phyloP scores from a whole-genome alignment of 2,113 vertebrate genomes.

The Chlamydotis undulata region DNA sequence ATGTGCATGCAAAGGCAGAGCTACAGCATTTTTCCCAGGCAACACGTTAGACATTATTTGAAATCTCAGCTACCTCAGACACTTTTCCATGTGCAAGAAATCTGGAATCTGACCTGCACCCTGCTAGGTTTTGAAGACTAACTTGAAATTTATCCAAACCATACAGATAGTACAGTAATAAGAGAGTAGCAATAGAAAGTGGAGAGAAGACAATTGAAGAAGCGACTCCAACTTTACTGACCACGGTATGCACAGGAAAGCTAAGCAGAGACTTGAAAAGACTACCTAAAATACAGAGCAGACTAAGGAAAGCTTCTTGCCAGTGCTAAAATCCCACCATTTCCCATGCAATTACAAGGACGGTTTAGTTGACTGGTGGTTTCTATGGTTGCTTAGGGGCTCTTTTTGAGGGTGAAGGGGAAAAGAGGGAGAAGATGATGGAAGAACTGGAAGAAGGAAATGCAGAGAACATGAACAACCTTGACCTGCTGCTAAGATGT shows the following conservation, averaged over 20 bases:
- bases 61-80: background rate
- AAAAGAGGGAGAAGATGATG: background rate
- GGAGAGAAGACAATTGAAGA: background rate
- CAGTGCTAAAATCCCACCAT: background rate
- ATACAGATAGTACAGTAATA: background rate
- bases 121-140: background rate
- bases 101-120: background rate
- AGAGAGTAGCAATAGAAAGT: background rate
- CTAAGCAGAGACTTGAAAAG: background rate
- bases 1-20: background rate
- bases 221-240: background rate
- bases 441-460: background rate
- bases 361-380: accelerated
- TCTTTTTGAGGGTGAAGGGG: background rate
- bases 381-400: background rate
- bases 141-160: background rate
- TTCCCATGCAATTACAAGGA: background rate
- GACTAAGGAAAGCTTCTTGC: background rate
- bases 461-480: background rate
- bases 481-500: background rate
- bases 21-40: background rate
- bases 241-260: background rate
- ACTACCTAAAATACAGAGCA: background rate
- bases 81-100: background rate
- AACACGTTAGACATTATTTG: background rate